phyloP scores from a whole-genome alignment of 1,140 invertebrate genomes.

The Samia ricini region DNA sequence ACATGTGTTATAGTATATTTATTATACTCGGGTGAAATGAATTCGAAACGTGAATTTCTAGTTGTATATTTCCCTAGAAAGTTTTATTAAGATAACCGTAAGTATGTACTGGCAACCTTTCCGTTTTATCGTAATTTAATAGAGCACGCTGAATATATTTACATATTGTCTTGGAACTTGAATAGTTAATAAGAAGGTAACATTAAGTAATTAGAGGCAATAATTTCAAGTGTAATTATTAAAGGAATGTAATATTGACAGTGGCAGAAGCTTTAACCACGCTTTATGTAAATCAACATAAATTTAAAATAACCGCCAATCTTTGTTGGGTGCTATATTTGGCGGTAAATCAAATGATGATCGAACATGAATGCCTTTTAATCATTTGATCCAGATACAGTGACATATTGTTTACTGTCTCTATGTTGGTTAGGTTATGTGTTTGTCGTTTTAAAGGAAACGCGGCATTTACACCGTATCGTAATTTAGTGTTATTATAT shows the following conservation, averaged over 20 bases:
- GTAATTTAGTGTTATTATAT: neutral
- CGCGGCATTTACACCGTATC: slow-evolving; percentile 13
- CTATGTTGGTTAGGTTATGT: neutral
- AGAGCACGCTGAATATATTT: too few species aligned
- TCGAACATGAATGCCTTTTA: slow-evolving; percentile 38
- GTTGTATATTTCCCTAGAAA: too few species aligned
- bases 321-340: slow-evolving; percentile 5
- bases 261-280: neutral
- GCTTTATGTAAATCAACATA: neutral
- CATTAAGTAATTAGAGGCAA: too few species aligned
- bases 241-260: neutral
- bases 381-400: slow-evolving; percentile 32
- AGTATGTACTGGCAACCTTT: too few species aligned
- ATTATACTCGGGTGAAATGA: too few species aligned
- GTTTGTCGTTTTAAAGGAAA: slow-evolving; percentile 1
- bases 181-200: too few species aligned
- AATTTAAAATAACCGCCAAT: neutral
- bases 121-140: too few species aligned
- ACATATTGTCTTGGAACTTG: too few species aligned
- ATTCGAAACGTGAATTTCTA: too few species aligned
- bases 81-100: too few species aligned
- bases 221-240: too few species aligned
- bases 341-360: slow-evolving; percentile 11
- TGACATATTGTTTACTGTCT: slow-evolving; percentile 34
- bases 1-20: too few species aligned